Evolutionary conservation across 2,113 vertebrate genomes (phyloP), one percentile per base, ranked within the genome.

Genomic region (Gymnocephalus cernua): DNA sequence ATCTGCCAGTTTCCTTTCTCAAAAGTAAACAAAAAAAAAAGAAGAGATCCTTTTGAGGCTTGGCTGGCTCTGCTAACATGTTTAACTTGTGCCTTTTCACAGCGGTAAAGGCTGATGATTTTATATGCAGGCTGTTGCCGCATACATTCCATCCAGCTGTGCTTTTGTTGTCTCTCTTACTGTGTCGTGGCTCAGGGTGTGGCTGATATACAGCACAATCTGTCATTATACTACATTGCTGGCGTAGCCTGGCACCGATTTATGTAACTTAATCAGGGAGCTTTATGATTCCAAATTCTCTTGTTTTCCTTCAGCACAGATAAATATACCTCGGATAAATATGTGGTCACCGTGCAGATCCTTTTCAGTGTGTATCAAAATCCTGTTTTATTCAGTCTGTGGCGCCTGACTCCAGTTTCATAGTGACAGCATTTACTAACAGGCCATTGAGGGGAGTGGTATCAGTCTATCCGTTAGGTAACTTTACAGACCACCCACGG

Each of bases 91-190:
- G 73, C 13, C 61, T 89, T 86, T 89, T 84, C 64, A 81, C 11
- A 14, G 4, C 35, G 2, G 38, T 66, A 38, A 80, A 54, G 65
- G 75, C 70, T 59, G 74, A 65, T 45, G 64, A 56, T 84, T 82
- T 89, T 61, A 70, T 61, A 71, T 65, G 65, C 81, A 64, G 57
- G 15, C 67, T 61, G 66, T 71, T 53, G 74, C 21, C 66, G 58
- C 71, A 59, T 78, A 82, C 69, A 71, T 86, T 86, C 66, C 35
- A 62, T 74, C 91, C 93, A 94, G 91, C 93, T 94, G 90, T 89
- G 93, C 91, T 88, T 93, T 93, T 95, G 88, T 93, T 86, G 83
- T 79, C 73, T 87, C 59, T 77, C 65, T 76, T 79, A 61, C 64
- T 84, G 56, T 66, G 63, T 80, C 45, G 23, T 64, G 74, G 66